A percentile compares a stretch with the other conserved stretches of the same genome.
Conservation (phyloP, 2,797 vertebrate species). For the Pseudocheirus occidentalis region DNA sequence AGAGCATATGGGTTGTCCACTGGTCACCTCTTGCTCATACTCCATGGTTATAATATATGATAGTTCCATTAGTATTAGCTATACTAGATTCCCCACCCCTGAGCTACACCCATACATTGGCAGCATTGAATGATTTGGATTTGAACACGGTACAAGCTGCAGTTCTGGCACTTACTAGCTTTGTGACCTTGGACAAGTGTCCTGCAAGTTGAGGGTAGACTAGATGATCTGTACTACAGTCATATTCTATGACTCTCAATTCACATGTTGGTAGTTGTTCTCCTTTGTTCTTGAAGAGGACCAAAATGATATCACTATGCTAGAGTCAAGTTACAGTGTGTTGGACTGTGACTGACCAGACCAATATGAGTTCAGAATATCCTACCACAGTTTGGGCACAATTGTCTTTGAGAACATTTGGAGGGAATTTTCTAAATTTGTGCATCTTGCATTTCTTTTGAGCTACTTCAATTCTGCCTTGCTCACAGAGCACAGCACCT, state of each 20-base stretch:
- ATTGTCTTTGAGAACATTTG: too few relatives aligned
- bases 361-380: too few relatives aligned
- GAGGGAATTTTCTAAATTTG: too few relatives aligned
- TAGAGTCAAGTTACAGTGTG: too few relatives aligned
- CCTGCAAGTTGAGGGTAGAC: background rate
- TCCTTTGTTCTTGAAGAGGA: too few relatives aligned
- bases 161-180: background rate
- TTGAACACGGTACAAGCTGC: background rate
- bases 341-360: too few relatives aligned
- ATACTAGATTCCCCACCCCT: too few relatives aligned
- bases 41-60: background rate
- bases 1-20: background rate
- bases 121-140: background rate
- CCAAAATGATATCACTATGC: too few relatives aligned
- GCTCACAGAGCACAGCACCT: too few relatives aligned
- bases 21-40: background rate
- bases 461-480: too few relatives aligned
- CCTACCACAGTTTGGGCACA: too few relatives aligned
- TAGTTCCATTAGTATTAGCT: background rate
- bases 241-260: background rate
- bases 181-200: background rate
- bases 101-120: background rate
- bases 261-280: background rate
- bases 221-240: background rate
- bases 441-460: too few relatives aligned